phyloP scores from a whole-genome alignment of 2,113 vertebrate genomes.

The Dasyprocta punctata region DNA sequence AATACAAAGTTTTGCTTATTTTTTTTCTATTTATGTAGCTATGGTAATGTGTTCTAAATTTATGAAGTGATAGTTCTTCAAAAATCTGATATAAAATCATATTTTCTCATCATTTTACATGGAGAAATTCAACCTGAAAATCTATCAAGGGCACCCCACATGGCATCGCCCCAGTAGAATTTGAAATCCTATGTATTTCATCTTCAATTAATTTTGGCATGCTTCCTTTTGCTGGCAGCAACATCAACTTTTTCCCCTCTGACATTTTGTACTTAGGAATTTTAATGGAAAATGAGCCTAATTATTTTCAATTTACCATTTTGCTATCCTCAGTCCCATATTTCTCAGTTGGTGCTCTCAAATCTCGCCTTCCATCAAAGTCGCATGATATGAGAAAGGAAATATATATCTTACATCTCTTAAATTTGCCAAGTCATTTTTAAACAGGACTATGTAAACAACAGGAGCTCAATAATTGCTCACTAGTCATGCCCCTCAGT shows the following conservation, averaged over 20 bases:
- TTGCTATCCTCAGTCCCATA: not conserved
- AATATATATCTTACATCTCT: slow-evolving; percentile 15
- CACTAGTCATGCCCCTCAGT: not conserved
- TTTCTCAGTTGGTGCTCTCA: not conserved
- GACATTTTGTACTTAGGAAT: slow-evolving; percentile 60
- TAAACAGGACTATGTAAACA: not conserved
- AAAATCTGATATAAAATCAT: not conserved
- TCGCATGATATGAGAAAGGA: not conserved
- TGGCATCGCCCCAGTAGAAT: not conserved
- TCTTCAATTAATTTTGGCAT: slow-evolving; percentile 57
- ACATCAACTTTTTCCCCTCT: slow-evolving; percentile 26
- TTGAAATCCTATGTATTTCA: slow-evolving; percentile 45
- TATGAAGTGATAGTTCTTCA: slow-evolving; percentile 11
- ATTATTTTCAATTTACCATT: slow-evolving; percentile 60
- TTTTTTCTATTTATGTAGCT: not conserved
- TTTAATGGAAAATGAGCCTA: slow-evolving; percentile 66
- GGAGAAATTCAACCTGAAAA: not conserved
- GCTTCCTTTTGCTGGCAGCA: slow-evolving; percentile 48
- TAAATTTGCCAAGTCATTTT: not conserved
- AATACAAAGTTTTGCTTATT: not conserved
- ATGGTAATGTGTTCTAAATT: not conserved
- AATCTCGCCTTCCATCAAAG: slow-evolving; percentile 25
- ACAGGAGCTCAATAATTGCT: not conserved
- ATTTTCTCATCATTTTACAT: slow-evolving; percentile 20
- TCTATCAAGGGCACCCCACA: not conserved